These are phyloP conservation scores for Trachemys scripta DNA, from an alignment of 2,113 vertebrate genomes.

Conservation along the genomic window DNA sequence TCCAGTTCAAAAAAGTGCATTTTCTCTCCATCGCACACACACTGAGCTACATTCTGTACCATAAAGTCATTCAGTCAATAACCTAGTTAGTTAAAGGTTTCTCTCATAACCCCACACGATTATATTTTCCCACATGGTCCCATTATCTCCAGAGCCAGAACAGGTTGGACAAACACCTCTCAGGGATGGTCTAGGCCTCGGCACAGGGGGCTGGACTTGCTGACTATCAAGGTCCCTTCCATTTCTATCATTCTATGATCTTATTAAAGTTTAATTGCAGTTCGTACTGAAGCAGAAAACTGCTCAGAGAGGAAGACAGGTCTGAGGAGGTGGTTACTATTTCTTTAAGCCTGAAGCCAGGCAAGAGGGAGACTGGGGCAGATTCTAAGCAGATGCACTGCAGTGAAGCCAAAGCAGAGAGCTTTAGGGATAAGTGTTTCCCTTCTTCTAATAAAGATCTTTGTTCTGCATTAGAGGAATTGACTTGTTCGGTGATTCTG, in stretches of 20 bases:
- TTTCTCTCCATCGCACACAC: not conserved
- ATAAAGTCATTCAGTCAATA: not conserved
- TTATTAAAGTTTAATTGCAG: not conserved
- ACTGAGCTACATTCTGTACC: not conserved
- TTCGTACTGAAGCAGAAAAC: accelerated
- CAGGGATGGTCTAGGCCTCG: too few relatives aligned
- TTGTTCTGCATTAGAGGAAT: not conserved
- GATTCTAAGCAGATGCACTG: not conserved
- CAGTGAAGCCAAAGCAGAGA: not conserved
- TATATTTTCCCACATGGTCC: not conserved
- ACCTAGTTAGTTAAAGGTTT: not conserved
- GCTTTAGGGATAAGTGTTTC: not conserved
- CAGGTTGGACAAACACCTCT: too few relatives aligned
- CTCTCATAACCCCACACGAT: not conserved
- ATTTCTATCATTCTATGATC: too few relatives aligned
- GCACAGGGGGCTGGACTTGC: too few relatives aligned
- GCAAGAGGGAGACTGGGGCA: not conserved
- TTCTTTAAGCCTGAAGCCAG: not conserved
- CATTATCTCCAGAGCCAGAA: accelerated
- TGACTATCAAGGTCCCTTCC: too few relatives aligned
- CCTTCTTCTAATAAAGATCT: not conserved
- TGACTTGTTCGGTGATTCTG: not conserved
- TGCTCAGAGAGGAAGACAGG: accelerated
- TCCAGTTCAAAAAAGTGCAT: not conserved
- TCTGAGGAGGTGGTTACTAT: accelerated